phyloP scores from a whole-genome alignment of 2,113 vertebrate genomes.

The Chaetodon auriga region DNA sequence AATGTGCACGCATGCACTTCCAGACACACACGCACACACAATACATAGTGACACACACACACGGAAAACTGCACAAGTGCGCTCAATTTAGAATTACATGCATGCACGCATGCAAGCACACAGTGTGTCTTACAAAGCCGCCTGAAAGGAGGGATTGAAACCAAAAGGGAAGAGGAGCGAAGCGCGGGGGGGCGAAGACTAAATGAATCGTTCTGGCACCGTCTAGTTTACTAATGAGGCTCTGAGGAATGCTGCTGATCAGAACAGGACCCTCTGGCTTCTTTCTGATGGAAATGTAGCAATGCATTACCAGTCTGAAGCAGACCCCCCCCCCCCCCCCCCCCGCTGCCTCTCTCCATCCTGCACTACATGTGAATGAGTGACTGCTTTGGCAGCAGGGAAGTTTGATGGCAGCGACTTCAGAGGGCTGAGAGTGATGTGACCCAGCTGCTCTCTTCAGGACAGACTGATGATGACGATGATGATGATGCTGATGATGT shows the following conservation, averaged over 20 bases:
- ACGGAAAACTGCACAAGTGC: neutral
- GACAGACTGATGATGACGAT: constrained; percentile 5
- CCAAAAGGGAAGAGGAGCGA: constrained; percentile 32
- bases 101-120: constrained; percentile 33
- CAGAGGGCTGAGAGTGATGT: constrained; percentile 3
- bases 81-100: constrained; percentile 37
- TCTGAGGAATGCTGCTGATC: constrained; percentile 72
- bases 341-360: neutral
- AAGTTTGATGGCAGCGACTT: constrained; percentile 31
- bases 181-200: constrained; percentile 12
- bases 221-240: constrained; percentile 79
- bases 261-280: constrained; percentile 61
- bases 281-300: constrained; percentile 75
- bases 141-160: constrained; percentile 46
- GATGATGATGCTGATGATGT: constrained; percentile 15
- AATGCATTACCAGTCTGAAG: constrained; percentile 43
- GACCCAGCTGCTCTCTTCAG: constrained; percentile 6
- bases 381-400: constrained; percentile 22
- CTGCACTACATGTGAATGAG: constrained; percentile 22
- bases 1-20: neutral
- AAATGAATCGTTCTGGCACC: constrained; percentile 71
- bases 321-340: neutral
- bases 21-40: neutral
- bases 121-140: constrained; percentile 34
- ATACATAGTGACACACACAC: neutral